A percentile compares a stretch with the other conserved stretches of the same genome.
phyloP scores from a whole-genome alignment of 92 coral and sea anemone species.

The Nematostella vectensis region DNA sequence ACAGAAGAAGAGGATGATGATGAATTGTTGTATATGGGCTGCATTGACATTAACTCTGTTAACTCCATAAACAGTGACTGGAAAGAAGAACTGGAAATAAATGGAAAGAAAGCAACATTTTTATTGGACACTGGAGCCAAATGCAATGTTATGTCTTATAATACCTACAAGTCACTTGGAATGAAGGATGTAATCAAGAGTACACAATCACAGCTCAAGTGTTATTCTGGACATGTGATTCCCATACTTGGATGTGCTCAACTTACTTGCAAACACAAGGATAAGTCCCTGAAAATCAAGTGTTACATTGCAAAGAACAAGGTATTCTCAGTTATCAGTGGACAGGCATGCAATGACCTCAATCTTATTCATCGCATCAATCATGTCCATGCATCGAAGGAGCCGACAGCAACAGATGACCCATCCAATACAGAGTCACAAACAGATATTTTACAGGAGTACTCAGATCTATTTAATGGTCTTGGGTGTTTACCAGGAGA shows the following conservation, averaged over 20 bases:
- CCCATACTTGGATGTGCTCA: constrained; percentile 11
- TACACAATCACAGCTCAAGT: constrained; percentile 10
- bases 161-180: constrained; percentile 13
- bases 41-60: constrained; percentile 2
- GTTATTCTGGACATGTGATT: constrained; percentile 24
- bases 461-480: constrained; percentile 34
- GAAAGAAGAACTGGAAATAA: constrained; percentile 16
- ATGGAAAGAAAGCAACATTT: constrained; percentile 14
- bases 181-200: constrained; percentile 2
- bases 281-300: constrained; percentile 5
- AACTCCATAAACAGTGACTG: constrained; percentile 10
- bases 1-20: constrained; percentile 1
- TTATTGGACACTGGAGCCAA: constrained; percentile 34
- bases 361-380: constrained; percentile 12
- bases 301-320: constrained; percentile 22
- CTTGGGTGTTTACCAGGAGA: constrained; percentile 41
- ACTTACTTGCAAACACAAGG: constrained; percentile 21
- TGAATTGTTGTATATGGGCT: constrained; percentile 7
- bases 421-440: neutral
- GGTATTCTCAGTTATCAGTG: constrained; percentile 30
- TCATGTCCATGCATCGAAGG: neutral
- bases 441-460: constrained; percentile 26
- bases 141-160: constrained; percentile 26
- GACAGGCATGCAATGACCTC: constrained; percentile 26
- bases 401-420: neutral